Conservation (phyloP, 2,113 vertebrate genomes). For the Abramis brama region DNA sequence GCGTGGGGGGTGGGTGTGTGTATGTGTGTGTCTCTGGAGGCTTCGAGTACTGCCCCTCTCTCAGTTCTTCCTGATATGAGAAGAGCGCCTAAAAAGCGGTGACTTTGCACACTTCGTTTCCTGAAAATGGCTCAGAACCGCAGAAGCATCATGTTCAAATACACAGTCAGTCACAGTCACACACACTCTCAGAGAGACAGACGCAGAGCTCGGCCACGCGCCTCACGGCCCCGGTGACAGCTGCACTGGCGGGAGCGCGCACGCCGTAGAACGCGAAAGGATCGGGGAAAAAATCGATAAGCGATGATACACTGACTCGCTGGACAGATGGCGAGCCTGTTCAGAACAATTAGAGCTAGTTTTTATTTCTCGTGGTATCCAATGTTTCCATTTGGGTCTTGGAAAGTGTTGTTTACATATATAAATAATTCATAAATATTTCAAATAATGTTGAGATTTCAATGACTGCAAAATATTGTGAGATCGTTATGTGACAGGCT, state of each 20-base stretch:
- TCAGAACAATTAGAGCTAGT: background rate
- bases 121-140: slow-evolving; percentile 17
- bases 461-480: background rate
- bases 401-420: background rate
- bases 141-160: slow-evolving; percentile 3
- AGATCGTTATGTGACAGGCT: background rate
- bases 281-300: background rate
- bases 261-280: background rate
- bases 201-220: slow-evolving; percentile 21
- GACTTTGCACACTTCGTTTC: background rate
- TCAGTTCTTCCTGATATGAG: background rate
- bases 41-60: background rate
- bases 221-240: slow-evolving; percentile 4
- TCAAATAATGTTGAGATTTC: background rate
- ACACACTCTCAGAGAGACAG: background rate
- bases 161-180: background rate
- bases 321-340: slow-evolving; percentile 8
- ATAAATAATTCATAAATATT: background rate
- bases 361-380: background rate
- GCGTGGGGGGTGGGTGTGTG: background rate
- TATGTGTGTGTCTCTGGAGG: slow-evolving; percentile 17
- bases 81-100: background rate
- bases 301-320: background rate
- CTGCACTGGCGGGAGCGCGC: slow-evolving; percentile 32
- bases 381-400: background rate